Evolutionary conservation across 2,888 invertebrate genomes (phyloP), one percentile per base, ranked within the genome.

Genomic region (Mactromeris polynyma): DNA sequence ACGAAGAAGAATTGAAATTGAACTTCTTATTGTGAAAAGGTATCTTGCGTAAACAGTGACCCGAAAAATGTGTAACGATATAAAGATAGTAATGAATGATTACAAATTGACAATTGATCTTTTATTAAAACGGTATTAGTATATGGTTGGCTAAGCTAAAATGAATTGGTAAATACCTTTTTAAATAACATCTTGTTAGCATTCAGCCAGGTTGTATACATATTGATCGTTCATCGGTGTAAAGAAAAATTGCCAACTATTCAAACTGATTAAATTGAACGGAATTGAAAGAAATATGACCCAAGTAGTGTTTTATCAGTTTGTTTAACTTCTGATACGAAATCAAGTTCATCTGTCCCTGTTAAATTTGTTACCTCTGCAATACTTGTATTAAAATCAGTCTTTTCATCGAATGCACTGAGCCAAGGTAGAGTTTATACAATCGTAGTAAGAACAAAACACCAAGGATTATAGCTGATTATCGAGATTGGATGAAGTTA

Each of bases 341-440:
- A 31, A 46, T 40, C 42, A 40, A n/a, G 80, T 40, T 80, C 80
- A 80, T 80, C 46, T 80, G 46, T 1, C 42, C 26, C 42, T 80
- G 42, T 80, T 26, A 26, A 33, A 14, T 73, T 73, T 17, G 77
- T 84, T 36, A 42, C 51, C 36, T 51, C 78, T 78, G 54, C 77
- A 54, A 54, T 51, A 51, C 51, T 77, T 78, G 33, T 78, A 78
- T 84, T 38, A 84, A 54, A 78, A 84, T 78, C 78, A n/a, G 58
- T 82, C 81, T 81, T 36, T 82, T 82, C 82, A 82, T n/a, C 2
- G 14, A 64, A 64, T 46, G 38, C 83, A 85, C 58, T 85, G 58
- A 58, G 40, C 79, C 40, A 54, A n/a, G 17, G 21, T 46, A 81
- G 81, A 64, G 17, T 64, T 82, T 40, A 58, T 38, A 38, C 40